phyloP scores from a whole-genome alignment of 2,797 vertebrate genomes.

The Vultur gryphus region DNA sequence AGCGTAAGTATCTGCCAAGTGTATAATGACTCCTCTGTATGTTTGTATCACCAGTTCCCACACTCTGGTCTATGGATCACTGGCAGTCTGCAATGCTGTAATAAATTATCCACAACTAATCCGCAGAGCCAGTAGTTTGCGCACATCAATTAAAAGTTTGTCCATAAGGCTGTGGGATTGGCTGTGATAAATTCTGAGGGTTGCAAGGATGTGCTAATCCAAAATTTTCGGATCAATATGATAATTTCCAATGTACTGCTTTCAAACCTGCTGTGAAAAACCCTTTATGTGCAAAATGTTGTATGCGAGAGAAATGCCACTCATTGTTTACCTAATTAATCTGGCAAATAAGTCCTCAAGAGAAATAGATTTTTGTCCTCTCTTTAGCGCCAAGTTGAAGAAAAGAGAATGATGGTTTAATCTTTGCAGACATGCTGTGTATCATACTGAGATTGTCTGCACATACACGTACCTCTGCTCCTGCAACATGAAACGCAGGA shows the following conservation, averaged over 20 bases:
- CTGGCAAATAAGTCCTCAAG: neutral
- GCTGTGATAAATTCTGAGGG: neutral
- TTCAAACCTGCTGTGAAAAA: neutral
- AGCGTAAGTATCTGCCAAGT: neutral
- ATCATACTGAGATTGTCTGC: rapidly evolving
- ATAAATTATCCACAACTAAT: neutral
- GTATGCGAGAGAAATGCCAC: neutral
- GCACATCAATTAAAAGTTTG: neutral
- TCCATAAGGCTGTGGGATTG: neutral
- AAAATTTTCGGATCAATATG: neutral
- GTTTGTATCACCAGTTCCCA: neutral
- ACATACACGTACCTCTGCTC: neutral
- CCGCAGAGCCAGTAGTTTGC: neutral
- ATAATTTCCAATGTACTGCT: neutral
- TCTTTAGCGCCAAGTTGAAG: neutral
- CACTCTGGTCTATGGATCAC: neutral
- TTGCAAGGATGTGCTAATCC: neutral
- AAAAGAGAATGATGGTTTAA: neutral
- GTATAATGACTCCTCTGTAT: neutral
- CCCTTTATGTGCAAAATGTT: neutral
- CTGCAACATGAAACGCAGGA: neutral
- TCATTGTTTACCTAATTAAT: neutral
- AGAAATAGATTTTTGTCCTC: neutral
- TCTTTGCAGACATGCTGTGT: neutral
- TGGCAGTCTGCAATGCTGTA: neutral